Evolutionary conservation across 2,888 invertebrate species (phyloP).

Genomic region (Philhelius pedissequus): DNA sequence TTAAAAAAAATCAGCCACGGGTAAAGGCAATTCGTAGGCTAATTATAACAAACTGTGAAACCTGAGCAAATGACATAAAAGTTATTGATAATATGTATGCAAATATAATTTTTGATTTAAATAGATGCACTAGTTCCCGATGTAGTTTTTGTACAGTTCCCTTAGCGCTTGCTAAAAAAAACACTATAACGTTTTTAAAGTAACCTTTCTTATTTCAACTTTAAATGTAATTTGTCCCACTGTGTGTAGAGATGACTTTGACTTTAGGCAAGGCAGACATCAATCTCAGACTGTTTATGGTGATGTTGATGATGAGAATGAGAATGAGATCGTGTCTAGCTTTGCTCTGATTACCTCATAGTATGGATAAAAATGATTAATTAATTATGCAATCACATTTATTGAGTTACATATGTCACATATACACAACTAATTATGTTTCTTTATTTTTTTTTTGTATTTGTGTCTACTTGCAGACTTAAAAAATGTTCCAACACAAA

Average conservation of each 20-base stretch:
- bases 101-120: no score
- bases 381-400: constrained; percentile 55
- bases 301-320: constrained; percentile 12
- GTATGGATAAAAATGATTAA: constrained; percentile 15
- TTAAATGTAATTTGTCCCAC: neutral
- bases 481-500: constrained; percentile 76
- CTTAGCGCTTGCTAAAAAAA: no score
- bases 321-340: constrained; percentile 22
- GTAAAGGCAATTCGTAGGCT: no score
- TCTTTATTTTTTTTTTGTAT: neutral
- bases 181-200: no score
- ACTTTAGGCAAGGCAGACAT: neutral
- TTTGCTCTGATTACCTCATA: constrained; percentile 46
- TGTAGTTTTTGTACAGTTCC: no score
- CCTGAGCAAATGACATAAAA: no score
- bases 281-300: neutral
- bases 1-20: no score
- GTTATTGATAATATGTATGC: no score
- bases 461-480: constrained; percentile 28
- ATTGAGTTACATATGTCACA: constrained; percentile 56
- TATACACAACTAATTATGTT: neutral
- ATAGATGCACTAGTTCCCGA: no score
- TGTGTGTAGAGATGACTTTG: neutral
- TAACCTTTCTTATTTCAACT: neutral
- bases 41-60: no score